Evolutionary conservation across 2,797 vertebrate genomes (phyloP).

Genomic region (Enoplosus armatus): DNA sequence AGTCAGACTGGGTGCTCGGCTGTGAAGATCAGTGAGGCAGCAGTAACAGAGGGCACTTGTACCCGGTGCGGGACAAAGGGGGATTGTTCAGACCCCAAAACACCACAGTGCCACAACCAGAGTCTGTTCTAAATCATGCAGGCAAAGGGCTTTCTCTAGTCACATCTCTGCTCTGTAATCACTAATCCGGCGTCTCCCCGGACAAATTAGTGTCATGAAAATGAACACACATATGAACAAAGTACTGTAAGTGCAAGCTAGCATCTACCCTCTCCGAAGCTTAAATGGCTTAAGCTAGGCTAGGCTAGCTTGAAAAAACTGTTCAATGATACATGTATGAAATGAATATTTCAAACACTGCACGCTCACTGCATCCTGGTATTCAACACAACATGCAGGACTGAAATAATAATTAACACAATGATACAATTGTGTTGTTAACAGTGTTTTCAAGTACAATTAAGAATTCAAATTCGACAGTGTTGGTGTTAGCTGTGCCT

Average conservation of each 20-base stretch:
- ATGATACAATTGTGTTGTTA: background rate
- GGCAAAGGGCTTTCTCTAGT: constrained; percentile 40
- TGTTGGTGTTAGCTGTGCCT: background rate
- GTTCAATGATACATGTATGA: constrained; percentile 24
- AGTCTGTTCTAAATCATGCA: constrained; percentile 65
- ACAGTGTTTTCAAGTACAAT: background rate
- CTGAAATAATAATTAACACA: constrained; percentile 10
- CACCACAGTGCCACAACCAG: constrained; percentile 50
- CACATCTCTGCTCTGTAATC: constrained; percentile 50
- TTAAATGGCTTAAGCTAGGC: background rate
- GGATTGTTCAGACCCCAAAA: constrained; percentile 75
- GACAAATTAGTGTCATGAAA: constrained; percentile 33
- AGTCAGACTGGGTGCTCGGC: constrained; percentile 55
- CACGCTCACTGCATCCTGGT: background rate
- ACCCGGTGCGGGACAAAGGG: constrained; percentile 72
- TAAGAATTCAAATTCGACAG: background rate
- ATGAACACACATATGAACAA: constrained; percentile 10
- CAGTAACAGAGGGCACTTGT: constrained; percentile 81
- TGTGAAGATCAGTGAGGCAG: constrained; percentile 71
- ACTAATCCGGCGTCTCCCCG: constrained; percentile 31
- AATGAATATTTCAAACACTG: constrained; percentile 30
- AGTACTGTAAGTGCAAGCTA: background rate
- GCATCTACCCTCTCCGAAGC: background rate
- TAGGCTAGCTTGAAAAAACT: constrained; percentile 7
- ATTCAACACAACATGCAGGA: constrained; percentile 14